These are phyloP conservation scores for Uropetala carovei DNA, from an alignment of 2,888 invertebrate genomes.

Conservation along the genomic window DNA sequence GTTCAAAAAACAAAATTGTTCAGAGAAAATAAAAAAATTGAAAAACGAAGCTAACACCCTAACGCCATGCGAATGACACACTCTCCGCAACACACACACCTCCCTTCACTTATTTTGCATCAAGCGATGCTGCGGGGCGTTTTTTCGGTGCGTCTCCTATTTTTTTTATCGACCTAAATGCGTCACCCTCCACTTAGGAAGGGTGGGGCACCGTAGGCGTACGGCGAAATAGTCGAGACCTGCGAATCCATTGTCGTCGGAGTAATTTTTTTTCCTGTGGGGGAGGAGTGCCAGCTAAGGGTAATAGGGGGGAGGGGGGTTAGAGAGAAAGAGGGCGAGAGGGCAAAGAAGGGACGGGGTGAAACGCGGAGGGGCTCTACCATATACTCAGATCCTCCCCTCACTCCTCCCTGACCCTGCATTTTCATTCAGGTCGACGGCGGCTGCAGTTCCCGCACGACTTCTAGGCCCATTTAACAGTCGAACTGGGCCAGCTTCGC, in stretches of 20 bases:
- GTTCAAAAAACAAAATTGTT: background rate
- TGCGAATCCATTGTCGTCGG: background rate
- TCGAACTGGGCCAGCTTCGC: constrained; percentile 1
- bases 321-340: background rate
- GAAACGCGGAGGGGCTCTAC: no score
- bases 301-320: background rate
- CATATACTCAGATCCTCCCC: no score
- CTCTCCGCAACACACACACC: background rate
- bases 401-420: background rate
- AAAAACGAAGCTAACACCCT: background rate
- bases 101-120: background rate
- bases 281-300: background rate
- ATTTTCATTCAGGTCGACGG: background rate
- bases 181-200: background rate
- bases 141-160: background rate
- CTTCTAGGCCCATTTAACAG: constrained; percentile 21
- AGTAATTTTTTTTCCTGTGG: background rate
- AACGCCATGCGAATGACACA: background rate
- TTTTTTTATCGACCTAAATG: background rate
- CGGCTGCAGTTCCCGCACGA: background rate
- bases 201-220: background rate
- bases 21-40: background rate
- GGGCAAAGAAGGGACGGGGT: no score
- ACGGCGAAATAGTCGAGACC: background rate
- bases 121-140: background rate